Evolutionary conservation across 2,888 invertebrate genomes (phyloP), one percentile per base, ranked within the genome.

Genomic region (Seira ritae): DNA sequence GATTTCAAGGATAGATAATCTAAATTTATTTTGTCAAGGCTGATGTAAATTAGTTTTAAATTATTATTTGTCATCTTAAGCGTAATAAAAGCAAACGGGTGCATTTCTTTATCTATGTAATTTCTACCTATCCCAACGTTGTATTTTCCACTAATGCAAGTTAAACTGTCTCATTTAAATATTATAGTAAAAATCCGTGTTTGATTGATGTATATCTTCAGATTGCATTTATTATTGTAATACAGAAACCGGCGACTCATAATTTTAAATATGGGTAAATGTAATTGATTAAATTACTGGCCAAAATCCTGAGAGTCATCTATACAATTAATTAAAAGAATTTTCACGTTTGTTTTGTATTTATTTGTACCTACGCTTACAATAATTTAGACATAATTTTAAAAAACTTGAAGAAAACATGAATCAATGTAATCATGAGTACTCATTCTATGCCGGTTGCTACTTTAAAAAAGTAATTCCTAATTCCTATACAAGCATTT

Each of bases 361-460:
- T 60, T 60, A 60, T 60, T 19, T 60, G 19, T 60, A 60, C 60
- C n/a, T 60, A 60, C 60, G 60, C n/a, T 60, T n/a, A 60, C 17
- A 3, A 60, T 60, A 31, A 31, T 31, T 31, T 31, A 31, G 31
- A 4, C 8, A 2, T 31, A 31, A 31, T 31, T 31, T 4, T 31
- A 31, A 31, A 31, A 2, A 31, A 31, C 8, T 31, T 31, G 2
- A 31, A 31, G 31, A 8, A 31, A 31, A 31, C n/a, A n/a, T n/a
- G 31, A 31, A 31, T 31, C 31, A 31, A 31, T 31, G 66, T 23
- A 66, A 31, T 62, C 60, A 73, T 31, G 17, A 15, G 55, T 55
- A 73, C 72, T 73, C 72, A 73, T 73, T 31, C 1, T 17, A 73
- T 73, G 72, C 72, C 72, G 72, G 72, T 73, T 73, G 72, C 72